Evolutionary conservation across 2,113 vertebrate genomes (phyloP).

Genomic region (Pachyramphus minor): DNA sequence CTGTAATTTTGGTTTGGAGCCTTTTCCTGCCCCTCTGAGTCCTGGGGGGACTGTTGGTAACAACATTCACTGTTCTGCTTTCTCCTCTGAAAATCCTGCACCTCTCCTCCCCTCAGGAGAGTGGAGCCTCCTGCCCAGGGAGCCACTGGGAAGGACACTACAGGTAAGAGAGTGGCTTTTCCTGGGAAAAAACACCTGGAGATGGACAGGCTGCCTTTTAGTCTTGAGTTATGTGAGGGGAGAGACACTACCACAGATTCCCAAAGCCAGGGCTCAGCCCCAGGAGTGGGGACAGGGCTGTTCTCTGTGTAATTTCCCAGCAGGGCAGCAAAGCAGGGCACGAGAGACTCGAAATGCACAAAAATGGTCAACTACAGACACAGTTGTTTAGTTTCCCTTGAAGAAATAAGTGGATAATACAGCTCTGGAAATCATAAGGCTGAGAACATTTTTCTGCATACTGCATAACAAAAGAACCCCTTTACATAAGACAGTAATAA

Average conservation of each 20-base stretch:
- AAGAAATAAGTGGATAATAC: conserved; percentile 68
- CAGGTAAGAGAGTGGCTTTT: neutral
- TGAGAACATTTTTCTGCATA: conserved; percentile 74
- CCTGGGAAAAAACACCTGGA: neutral
- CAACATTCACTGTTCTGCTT: neutral
- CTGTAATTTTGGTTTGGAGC: neutral
- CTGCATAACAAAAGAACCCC: conserved; percentile 79
- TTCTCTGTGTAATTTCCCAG: neutral
- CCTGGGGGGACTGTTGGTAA: neutral
- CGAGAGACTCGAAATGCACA: conserved; percentile 12
- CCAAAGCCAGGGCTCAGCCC: neutral
- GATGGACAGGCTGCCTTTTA: neutral
- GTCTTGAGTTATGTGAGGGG: neutral
- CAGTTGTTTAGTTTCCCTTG: conserved; percentile 69
- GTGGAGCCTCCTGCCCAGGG: neutral
- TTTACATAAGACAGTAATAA: conserved; percentile 87
- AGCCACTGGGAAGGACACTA: neutral
- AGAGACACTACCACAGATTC: neutral
- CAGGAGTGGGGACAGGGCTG: neutral
- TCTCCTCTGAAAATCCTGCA: neutral
- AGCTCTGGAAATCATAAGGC: conserved; percentile 78
- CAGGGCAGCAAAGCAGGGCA: neutral
- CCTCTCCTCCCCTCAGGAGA: neutral
- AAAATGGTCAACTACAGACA: conserved; percentile 26
- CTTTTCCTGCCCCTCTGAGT: neutral